Evolutionary conservation across 1,140 invertebrate genomes (phyloP).

Genomic region (Tribolium madens): DNA sequence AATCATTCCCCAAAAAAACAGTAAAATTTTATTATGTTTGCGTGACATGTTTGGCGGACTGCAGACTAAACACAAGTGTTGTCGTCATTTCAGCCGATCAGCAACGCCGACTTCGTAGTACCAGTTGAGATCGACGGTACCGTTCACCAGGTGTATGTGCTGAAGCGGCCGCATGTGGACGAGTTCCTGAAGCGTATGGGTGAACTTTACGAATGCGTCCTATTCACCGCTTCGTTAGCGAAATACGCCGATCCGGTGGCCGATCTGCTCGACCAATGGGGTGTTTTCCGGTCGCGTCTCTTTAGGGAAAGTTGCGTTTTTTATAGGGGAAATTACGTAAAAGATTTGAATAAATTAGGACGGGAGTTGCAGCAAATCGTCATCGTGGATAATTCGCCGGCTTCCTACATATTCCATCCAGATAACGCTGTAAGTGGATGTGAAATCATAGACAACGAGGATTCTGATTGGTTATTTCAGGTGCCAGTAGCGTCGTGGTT

Average conservation of each 20-base stretch:
- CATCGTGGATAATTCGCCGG: conserved; percentile 99
- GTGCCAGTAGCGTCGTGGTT: conserved; percentile 98
- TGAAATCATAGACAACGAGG: background rate
- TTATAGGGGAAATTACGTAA: conserved; percentile 99
- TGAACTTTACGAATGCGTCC: conserved; percentile 98
- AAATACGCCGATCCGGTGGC: conserved; percentile 99
- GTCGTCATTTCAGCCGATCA: conserved; percentile 88
- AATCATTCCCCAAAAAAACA: too few species aligned
- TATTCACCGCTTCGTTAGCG: conserved; percentile 98
- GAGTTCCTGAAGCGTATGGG: conserved; percentile 98
- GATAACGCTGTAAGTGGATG: conserved; percentile 94
- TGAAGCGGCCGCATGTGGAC: conserved; percentile 99
- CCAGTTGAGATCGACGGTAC: conserved; percentile 99
- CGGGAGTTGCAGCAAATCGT: conserved; percentile 96
- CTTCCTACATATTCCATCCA: conserved; percentile 99
- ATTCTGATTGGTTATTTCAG: conserved; percentile 68
- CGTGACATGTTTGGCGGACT: background rate
- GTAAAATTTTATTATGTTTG: background rate
- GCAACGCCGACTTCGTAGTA: conserved; percentile 99
- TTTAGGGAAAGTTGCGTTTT: conserved; percentile 99
- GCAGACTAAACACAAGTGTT: background rate
- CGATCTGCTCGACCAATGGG: conserved; percentile 97
- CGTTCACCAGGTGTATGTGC: conserved; percentile 98
- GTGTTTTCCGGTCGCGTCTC: conserved; percentile 94
- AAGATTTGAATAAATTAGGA: conserved; percentile 97